phyloP scores from a whole-genome alignment of 2,797 vertebrate species.

The Bradypodion pumilum region DNA sequence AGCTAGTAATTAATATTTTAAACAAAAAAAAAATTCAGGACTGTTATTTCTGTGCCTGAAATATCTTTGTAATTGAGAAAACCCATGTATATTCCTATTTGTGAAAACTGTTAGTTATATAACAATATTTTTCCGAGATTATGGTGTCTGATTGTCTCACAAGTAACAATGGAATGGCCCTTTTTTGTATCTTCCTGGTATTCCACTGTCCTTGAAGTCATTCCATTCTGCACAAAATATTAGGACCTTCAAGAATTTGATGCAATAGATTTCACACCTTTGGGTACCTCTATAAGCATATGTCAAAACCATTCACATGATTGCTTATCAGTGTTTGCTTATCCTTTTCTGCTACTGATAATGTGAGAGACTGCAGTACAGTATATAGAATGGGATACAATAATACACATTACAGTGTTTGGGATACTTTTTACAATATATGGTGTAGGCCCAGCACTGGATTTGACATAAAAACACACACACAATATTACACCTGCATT shows the following conservation, averaged over 20 bases:
- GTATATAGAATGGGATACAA: background rate
- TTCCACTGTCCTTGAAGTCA: background rate
- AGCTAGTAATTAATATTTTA: too few species aligned
- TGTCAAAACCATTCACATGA: background rate
- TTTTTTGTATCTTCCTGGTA: background rate
- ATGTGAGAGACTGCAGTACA: background rate
- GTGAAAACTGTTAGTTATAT: too few species aligned
- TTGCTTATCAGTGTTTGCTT: constrained; percentile 28
- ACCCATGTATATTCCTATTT: too few species aligned
- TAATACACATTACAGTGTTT: background rate
- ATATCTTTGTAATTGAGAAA: too few species aligned
- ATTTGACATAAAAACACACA: constrained; percentile 30
- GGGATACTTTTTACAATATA: background rate
- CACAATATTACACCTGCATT: background rate
- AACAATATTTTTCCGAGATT: too few species aligned
- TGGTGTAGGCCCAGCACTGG: background rate
- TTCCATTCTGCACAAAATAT: background rate
- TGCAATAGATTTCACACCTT: background rate
- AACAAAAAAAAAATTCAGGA: too few species aligned
- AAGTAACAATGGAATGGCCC: too few species aligned
- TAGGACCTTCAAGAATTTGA: background rate
- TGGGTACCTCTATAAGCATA: constrained; percentile 31
- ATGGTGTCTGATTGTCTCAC: too few species aligned
- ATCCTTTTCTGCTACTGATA: background rate
- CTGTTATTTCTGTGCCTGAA: too few species aligned